Percentiles rank a stretch among this genome's conserved stretches.
These are phyloP conservation scores for Orthonevra nobilis DNA, from an alignment of 2,888 invertebrate genomes.

Conservation along the genomic window DNA sequence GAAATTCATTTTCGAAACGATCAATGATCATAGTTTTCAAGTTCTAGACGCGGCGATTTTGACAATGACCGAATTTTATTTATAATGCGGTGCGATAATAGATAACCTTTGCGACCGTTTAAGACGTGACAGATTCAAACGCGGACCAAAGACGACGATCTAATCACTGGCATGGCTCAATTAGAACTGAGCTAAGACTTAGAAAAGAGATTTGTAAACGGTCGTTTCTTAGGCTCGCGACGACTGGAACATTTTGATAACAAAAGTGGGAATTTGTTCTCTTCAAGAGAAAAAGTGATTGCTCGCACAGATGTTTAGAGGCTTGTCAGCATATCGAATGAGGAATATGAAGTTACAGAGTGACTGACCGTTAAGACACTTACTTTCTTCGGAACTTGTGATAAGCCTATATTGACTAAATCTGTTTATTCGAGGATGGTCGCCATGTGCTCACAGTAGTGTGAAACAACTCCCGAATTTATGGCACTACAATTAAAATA, in stretches of 20 bases:
- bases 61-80: background rate
- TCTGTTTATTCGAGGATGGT: no score
- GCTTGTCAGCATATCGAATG: no score
- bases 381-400: no score
- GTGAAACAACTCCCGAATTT: no score
- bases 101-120: conserved; percentile 55
- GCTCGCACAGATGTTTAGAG: no score
- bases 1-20: conserved; percentile 34
- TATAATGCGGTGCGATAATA: conserved; percentile 1
- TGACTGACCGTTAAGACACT: no score
- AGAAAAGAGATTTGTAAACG: conserved; percentile 19
- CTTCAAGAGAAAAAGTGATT: background rate
- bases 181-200: conserved; percentile 43
- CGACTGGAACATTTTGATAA: conserved; percentile 21
- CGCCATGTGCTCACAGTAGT: no score
- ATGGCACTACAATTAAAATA: no score
- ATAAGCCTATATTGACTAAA: no score
- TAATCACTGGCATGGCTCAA: conserved; percentile 19
- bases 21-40: conserved; percentile 12
- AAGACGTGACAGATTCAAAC: background rate
- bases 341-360: no score
- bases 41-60: background rate
- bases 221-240: background rate
- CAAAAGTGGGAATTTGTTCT: background rate
- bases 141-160: conserved; percentile 1